A percentile compares a stretch with the other conserved stretches of the same genome.
phyloP scores from a whole-genome alignment of 2,113 vertebrate genomes.

The Lates calcarifer region DNA sequence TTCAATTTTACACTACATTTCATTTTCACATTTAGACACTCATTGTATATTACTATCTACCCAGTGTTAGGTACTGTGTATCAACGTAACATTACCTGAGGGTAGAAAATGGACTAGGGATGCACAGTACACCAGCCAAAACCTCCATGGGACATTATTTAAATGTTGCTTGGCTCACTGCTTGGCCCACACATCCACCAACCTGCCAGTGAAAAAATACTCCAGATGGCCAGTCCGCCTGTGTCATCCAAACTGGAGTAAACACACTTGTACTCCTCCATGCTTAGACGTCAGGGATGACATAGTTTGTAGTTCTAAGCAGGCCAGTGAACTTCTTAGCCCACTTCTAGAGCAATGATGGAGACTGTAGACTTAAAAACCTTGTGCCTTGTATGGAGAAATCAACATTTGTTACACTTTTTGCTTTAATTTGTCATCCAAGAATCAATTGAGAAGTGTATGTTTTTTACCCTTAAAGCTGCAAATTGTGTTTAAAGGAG shows the following conservation, averaged over 20 bases:
- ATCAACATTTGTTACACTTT: too few relatives aligned
- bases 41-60: constrained; percentile 16
- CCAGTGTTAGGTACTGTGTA: constrained; percentile 14
- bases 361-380: not conserved
- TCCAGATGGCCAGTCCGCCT: constrained; percentile 65
- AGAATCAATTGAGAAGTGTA: not conserved
- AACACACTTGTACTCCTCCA: constrained; percentile 48
- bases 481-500: too few relatives aligned
- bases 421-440: not conserved
- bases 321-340: constrained; percentile 56
- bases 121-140: constrained; percentile 5
- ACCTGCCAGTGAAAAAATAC: constrained; percentile 18
- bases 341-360: constrained; percentile 18
- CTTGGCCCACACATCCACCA: constrained; percentile 48
- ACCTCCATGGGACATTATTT: constrained; percentile 42
- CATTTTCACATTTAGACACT: constrained; percentile 43
- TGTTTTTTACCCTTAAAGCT: not conserved
- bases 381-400: not conserved
- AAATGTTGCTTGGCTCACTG: constrained; percentile 34
- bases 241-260: constrained; percentile 58
- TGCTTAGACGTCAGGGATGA: constrained; percentile 44
- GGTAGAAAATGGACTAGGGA: constrained; percentile 6
- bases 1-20: constrained; percentile 60
- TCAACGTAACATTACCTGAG: constrained; percentile 27
- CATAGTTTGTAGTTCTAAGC: constrained; percentile 56